A percentile compares a stretch with the other conserved stretches of the same genome.
Evolutionary conservation across 2,113 vertebrate species (phyloP).

Genomic region (Micromys minutus): DNA sequence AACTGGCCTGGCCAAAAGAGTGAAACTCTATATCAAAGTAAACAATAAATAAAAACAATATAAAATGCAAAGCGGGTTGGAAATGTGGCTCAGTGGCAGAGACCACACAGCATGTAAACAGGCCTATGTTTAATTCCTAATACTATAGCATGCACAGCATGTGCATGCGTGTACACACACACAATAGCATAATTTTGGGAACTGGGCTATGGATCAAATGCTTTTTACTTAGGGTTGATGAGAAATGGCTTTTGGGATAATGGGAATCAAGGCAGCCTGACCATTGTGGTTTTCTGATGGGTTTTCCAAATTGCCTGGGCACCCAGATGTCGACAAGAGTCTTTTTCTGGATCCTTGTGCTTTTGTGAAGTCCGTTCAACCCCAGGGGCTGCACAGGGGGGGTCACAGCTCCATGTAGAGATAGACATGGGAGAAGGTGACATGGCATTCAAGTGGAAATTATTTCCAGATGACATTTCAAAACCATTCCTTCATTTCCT

Average conservation of each 20-base stretch:
- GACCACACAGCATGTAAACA: background rate
- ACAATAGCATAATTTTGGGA: slow-evolving; percentile 14
- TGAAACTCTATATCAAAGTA: background rate
- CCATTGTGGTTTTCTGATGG: slow-evolving; percentile 23
- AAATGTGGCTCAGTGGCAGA: background rate
- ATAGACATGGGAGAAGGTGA: background rate
- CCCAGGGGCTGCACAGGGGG: background rate
- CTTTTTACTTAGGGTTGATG: slow-evolving; percentile 24
- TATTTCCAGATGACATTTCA: slow-evolving; percentile 1
- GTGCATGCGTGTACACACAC: rapidly evolving
- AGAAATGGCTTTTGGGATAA: slow-evolving; percentile 51
- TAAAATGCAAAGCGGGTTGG: background rate
- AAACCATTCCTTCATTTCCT: slow-evolving; percentile 14
- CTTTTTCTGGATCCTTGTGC: background rate
- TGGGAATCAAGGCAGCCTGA: slow-evolving; percentile 8
- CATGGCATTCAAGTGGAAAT: background rate
- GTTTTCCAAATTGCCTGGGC: background rate
- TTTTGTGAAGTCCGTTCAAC: background rate
- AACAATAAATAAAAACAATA: background rate
- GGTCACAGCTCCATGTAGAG: background rate
- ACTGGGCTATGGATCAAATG: background rate
- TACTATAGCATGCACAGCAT: background rate
- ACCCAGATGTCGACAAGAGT: background rate
- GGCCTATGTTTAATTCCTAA: background rate
- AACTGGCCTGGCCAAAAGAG: background rate